Base-by-base conservation (phyloP, 2,797 vertebrate genomes). In the Chelon auratus region DNA sequence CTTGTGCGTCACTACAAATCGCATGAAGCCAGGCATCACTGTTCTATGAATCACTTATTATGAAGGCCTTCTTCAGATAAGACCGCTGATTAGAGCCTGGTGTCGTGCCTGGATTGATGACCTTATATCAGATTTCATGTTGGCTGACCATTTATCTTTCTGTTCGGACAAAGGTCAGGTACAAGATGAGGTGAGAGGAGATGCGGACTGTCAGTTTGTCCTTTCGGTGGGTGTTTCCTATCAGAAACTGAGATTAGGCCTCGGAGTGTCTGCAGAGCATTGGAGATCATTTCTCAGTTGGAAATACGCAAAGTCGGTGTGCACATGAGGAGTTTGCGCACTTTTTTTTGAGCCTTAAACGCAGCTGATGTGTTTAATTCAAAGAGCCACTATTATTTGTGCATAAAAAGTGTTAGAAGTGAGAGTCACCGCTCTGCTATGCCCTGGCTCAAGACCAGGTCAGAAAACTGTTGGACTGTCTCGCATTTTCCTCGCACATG, bases 171-270 rank as follows among this genome's bases (percentile, higher is more conserved):
- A 80, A 91, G 89, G 90, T 91, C 89, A 80, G 53, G 17, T 45
- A 30, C 62, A 37, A 80, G 79, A 88, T 79, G 87, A 89, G 87
- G 86, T 87, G 91, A 81, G 84, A 85, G 77, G 63, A 87, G 88
- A 87, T 0, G 52, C 50, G 2, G 17, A 2, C 5, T 71, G 88
- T 84, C 86, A 81, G 75, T 26, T 45, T 62, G 72, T 79, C 60
- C 63, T 61, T 61, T 40, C 42, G 42, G 50, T 62, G 51, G 62
- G 55, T 54, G 56, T 55, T 72, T 40, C 57, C 71, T 30, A 26
- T 77, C 76, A 70, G 10, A 58, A 24, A 39, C 42, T 9, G 9
- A 58, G 54, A 66, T 42, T 24, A 47, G 72, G 63, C 70, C 72
- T 80, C 60, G 1, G 7, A 39, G 43, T 64, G 58, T n/a, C 18